These are phyloP conservation scores for Aphidius ervi DNA, from an alignment of 1,140 invertebrate genomes.

Conservation along the genomic window DNA sequence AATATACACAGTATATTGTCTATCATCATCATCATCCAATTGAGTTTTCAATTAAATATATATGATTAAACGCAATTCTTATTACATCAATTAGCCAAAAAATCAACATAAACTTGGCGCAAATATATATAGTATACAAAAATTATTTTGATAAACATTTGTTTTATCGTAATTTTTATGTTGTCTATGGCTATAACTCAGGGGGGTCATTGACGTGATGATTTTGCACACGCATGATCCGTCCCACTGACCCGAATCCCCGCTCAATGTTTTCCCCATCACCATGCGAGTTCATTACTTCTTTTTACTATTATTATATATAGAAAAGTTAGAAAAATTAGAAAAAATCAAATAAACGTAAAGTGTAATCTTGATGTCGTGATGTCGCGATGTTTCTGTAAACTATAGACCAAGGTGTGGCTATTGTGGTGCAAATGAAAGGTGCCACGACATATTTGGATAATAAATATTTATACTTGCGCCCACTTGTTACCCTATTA, in stretches of 20 bases:
- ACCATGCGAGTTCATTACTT: conserved; percentile 8
- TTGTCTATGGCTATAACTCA: neutral
- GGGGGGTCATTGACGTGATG: conserved; percentile 42
- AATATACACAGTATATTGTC: no score
- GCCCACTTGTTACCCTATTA: conserved; percentile 20
- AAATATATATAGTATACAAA: no score
- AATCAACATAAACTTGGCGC: no score
- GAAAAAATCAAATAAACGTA: neutral
- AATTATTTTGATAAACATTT: no score
- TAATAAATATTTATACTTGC: conserved; percentile 32
- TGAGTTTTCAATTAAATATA: no score
- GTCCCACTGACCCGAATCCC: conserved; percentile 47
- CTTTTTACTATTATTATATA: neutral
- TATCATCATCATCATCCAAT: no score
- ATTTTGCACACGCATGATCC: conserved; percentile 43
- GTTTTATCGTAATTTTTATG: no score
- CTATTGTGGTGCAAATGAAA: conserved; percentile 20
- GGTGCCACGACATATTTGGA: conserved; percentile 43
- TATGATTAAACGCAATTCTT: no score
- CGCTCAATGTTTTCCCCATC: conserved; percentile 20
- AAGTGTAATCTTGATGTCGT: neutral
- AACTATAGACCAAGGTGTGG: conserved; percentile 34
- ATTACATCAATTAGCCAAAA: neutral
- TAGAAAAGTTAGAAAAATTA: no score
- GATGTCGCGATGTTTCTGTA: neutral